Evolutionary conservation across 2,888 invertebrate species (phyloP), one percentile per base, ranked within the genome.

Genomic region (Thymelicus acteon): DNA sequence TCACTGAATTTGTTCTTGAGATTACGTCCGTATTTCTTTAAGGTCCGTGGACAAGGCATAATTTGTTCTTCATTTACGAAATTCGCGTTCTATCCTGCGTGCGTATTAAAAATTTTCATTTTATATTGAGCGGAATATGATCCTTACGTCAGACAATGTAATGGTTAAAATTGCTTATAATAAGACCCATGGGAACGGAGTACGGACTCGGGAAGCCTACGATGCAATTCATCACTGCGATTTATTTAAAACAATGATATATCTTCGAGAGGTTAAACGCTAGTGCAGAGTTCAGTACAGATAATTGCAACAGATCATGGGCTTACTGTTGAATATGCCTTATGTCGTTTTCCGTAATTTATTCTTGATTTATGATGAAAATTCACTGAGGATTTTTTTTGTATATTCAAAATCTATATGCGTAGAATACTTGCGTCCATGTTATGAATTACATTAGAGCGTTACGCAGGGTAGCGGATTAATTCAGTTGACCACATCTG

Each of bases 31-130:
- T n/a, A n/a, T n/a, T n/a, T n/a, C n/a, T n/a, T n/a, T n/a, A n/a
- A n/a, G n/a, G n/a, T n/a, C n/a, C n/a, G n/a, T 91, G 88, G 85
- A 82, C 81, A 82, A 80, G 78, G 76, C 81, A 84, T 82, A 89
- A 89, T 88, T 88, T 87, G 83, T 85, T 83, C 84, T 80, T 87
- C 83, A 84, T 89, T 88, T 85, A 80, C 80, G 74, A 82, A 77
- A 79, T 79, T 78, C 78, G 75, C 76, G 78, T 79, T 80, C 79
- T 75, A 77, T 78, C 72, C 65, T 69, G 39, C 65, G 66, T 69
- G 39, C 65, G 66, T 66, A 61, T 72, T 72, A 66, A 72, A 67
- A 63, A 63, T 66, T 72, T 76, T 77, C 73, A 74, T 78, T 78
- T 77, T 31, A 57, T 57, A 78, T 75, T 72, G 73, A 48, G 24